phyloP scores from a whole-genome alignment of 2,113 vertebrate genomes.

The Seriola quinqueradiata region DNA sequence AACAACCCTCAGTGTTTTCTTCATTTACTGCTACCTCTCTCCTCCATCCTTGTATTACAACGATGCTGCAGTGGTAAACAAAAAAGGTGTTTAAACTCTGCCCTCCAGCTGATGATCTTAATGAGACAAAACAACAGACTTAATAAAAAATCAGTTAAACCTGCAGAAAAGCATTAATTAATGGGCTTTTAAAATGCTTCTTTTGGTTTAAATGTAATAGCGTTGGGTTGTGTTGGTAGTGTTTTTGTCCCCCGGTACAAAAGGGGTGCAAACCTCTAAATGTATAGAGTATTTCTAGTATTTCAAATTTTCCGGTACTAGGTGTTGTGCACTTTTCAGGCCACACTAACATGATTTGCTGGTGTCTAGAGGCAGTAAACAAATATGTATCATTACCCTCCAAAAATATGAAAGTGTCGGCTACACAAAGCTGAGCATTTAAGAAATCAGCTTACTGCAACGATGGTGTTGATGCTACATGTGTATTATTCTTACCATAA shows the following conservation, averaged over 20 bases:
- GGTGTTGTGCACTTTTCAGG: neutral
- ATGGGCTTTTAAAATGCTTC: neutral
- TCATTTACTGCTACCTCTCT: slow-evolving; percentile 8
- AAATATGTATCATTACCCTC: neutral
- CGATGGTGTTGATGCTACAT: neutral
- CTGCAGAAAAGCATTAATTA: slow-evolving; percentile 37
- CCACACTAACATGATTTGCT: neutral
- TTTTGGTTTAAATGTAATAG: slow-evolving; percentile 10
- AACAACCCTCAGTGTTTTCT: slow-evolving; percentile 25
- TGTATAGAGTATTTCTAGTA: neutral
- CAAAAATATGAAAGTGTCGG: neutral
- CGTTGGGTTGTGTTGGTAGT: no score
- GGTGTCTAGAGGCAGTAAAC: neutral
- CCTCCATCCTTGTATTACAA: slow-evolving; percentile 35
- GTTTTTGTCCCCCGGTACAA: neutral
- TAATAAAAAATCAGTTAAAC: slow-evolving; percentile 43
- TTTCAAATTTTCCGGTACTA: neutral
- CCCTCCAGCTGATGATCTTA: slow-evolving; percentile 41
- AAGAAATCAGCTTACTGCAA: neutral
- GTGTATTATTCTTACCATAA: neutral
- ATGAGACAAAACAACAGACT: slow-evolving; percentile 45
- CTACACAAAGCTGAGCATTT: neutral
- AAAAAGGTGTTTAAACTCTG: slow-evolving; percentile 42
- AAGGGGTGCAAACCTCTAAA: neutral
- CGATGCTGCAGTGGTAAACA: slow-evolving; percentile 37